phyloP scores from a whole-genome alignment of 2,113 vertebrate genomes.

The Salminus brasiliensis region DNA sequence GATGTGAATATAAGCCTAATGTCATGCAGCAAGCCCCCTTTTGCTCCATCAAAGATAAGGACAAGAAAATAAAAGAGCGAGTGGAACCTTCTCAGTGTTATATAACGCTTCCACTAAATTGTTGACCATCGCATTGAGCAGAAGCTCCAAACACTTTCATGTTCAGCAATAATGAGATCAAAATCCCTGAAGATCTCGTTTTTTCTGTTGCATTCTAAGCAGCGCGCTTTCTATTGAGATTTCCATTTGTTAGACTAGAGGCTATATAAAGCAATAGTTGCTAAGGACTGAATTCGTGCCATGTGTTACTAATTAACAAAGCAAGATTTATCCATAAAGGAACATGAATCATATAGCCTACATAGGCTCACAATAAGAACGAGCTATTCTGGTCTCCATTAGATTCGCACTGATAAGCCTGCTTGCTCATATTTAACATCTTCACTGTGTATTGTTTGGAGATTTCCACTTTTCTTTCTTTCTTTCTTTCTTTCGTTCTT shows the following conservation, averaged over 20 bases:
- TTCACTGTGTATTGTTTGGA: neutral
- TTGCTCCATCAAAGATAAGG: neutral
- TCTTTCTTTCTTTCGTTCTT: neutral
- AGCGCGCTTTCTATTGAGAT: conserved; percentile 64
- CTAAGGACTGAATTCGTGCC: conserved; percentile 64
- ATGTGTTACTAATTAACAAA: conserved; percentile 69
- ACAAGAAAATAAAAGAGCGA: conserved; percentile 33
- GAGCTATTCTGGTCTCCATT: neutral
- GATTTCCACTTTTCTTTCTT: too few relatives aligned
- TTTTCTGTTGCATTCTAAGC: conserved; percentile 62
- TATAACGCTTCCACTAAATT: conserved; percentile 61
- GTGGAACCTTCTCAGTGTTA: conserved; percentile 53
- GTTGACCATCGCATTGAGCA: conserved; percentile 66
- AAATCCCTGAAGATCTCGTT: conserved; percentile 68
- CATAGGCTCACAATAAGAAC: conserved; percentile 1
- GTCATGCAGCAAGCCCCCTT: neutral
- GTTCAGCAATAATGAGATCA: conserved; percentile 71
- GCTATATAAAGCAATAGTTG: conserved; percentile 70
- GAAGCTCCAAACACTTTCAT: conserved; percentile 66
- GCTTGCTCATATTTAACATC: neutral
- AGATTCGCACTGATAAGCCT: neutral
- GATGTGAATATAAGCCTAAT: neutral
- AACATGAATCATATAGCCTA: conserved; percentile 1
- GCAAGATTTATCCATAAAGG: conserved; percentile 25
- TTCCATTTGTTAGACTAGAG: conserved; percentile 68